phyloP scores from a whole-genome alignment of 2,113 vertebrate species.

The Mesembrinibis cayennensis region DNA sequence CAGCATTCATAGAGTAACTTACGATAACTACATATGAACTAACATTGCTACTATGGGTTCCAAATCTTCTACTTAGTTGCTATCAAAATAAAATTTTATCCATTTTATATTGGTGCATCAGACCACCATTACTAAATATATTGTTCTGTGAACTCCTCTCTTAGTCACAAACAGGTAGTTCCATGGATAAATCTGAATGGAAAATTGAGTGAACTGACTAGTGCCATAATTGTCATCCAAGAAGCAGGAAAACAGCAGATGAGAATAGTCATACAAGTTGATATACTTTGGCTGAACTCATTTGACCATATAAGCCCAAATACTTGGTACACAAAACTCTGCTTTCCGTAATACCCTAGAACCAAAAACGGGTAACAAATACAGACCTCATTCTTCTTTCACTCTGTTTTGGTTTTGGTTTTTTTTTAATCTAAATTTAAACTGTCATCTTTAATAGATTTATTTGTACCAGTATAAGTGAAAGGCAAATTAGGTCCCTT shows the following conservation, averaged over 20 bases:
- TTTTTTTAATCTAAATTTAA: not conserved
- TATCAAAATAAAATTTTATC: not conserved
- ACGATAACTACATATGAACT: not conserved
- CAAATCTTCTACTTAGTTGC: not conserved
- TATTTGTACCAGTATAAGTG: not conserved
- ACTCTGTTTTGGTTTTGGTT: not conserved
- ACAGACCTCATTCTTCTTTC: not conserved
- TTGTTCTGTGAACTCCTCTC: not conserved
- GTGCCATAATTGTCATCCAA: not conserved
- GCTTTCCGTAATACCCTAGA: not conserved
- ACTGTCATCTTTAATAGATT: not conserved
- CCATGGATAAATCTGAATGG: not conserved
- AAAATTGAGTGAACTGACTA: not conserved
- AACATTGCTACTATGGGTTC: not conserved
- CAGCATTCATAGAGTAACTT: not conserved
- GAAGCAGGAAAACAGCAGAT: not conserved
- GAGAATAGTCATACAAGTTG: not conserved
- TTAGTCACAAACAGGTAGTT: not conserved
- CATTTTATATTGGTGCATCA: not conserved
- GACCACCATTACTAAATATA: not conserved
- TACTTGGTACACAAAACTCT: not conserved
- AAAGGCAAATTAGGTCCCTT: conserved; percentile 14
- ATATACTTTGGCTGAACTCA: not conserved
- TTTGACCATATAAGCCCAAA: not conserved
- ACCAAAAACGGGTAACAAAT: not conserved